Evolutionary conservation across 2,797 vertebrate species (phyloP), one percentile per base, ranked within the genome.

Genomic region (Spheniscus humboldti): DNA sequence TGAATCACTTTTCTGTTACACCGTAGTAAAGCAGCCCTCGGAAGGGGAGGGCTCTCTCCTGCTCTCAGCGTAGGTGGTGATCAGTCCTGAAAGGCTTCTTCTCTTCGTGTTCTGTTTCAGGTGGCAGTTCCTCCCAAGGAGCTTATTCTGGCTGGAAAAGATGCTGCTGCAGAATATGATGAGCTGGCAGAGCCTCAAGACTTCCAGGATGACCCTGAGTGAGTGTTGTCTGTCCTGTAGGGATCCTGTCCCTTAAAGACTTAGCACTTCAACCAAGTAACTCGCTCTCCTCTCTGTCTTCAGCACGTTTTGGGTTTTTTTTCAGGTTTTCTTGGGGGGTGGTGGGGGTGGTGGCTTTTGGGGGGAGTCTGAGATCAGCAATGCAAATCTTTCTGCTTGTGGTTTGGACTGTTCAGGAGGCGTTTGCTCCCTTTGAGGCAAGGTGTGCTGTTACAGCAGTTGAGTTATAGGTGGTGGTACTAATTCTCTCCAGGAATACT

Each of bases 201-300:
- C 97, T 99, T 99, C 96, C 99, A 99, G 97, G 99, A 99, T 47
- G 99, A 99, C 95, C 99, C 99, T 77, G 99, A 99, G 99, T 99
- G 97, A 98, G 99, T 97, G 79, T 79, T 10, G 33, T 77, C 43
- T 79, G 69, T 64, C 39, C 9, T 89, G 8, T 79, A 48, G 57
- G 39, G 28, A 67, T 72, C 20, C 18, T 71, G 20, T 75, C 47
- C 53, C 20, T 27, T 81, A 71, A 79, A 84, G 68, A 63, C 57
- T 27, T 63, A 23, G 56, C 41, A 28, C 28, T 94, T 75, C 28
- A 69, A 16, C 20, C 5, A 28, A 73, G 18, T 73, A 72, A 48
- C 23, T 76, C 5, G 0, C 19, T 80, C 4, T 86, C 11, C 18
- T 45, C 19, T 66, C 15, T 81, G 55, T 57, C 28, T 69, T 57